phyloP scores from a whole-genome alignment of 2,113 vertebrate genomes.

The Bostrychus sinensis region DNA sequence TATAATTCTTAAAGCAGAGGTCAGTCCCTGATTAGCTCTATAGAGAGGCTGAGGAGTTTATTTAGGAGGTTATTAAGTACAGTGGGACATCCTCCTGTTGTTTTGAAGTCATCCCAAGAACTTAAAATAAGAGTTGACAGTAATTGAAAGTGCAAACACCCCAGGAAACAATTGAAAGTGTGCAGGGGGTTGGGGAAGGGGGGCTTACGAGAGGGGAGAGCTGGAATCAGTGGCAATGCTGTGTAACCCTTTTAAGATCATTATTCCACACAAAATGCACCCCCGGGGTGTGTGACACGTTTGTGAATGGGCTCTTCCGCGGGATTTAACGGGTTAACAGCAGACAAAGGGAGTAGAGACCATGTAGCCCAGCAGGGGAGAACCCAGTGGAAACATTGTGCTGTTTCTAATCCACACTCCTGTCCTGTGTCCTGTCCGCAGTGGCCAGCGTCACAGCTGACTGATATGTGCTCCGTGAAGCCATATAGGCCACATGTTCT shows the following conservation, averaged over 20 bases:
- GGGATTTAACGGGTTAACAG: conserved; percentile 78
- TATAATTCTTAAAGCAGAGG: neutral
- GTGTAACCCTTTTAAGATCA: conserved; percentile 75
- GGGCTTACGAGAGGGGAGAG: neutral
- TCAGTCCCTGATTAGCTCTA: conserved; percentile 3
- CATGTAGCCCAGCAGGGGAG: conserved; percentile 74
- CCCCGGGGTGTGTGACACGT: conserved; percentile 75
- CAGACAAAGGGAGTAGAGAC: conserved; percentile 73
- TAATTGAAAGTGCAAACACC: conserved; percentile 53
- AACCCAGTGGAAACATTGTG: conserved; percentile 71
- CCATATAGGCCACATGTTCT: conserved; percentile 49
- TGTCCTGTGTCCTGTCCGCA: conserved; percentile 50
- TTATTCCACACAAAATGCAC: conserved; percentile 73
- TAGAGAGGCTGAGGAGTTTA: conserved; percentile 10
- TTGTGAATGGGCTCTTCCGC: conserved; percentile 72
- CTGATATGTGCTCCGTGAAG: conserved; percentile 46
- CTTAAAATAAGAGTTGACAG: conserved; percentile 35
- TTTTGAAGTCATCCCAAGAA: conserved; percentile 29
- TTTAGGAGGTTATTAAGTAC: conserved; percentile 2
- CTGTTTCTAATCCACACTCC: conserved; percentile 63
- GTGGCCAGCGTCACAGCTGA: conserved; percentile 50
- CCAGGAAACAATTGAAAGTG: conserved; percentile 56
- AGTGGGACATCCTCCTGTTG: conserved; percentile 19
- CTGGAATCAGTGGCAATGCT: conserved; percentile 58
- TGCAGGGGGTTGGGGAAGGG: too few relatives aligned